Conservation (phyloP, 2,113 vertebrate genomes). For the Dolichallabes microphthalmus region DNA sequence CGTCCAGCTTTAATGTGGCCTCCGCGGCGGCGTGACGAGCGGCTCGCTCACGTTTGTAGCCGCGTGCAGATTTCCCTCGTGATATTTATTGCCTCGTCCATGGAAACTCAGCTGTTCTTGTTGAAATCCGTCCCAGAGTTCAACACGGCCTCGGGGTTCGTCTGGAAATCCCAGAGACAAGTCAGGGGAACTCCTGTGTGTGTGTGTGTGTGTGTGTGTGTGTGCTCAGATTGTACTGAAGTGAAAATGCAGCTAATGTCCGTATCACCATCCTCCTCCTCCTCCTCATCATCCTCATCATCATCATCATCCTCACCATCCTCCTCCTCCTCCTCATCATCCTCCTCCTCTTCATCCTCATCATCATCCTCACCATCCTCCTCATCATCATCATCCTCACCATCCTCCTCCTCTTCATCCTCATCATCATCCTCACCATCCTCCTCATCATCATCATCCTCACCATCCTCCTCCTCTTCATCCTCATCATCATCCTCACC, state of each 20-base stretch:
- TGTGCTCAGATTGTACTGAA: background rate
- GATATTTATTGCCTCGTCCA: conserved; percentile 1
- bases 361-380: no score
- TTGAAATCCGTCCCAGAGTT: background rate
- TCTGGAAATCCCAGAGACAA: background rate
- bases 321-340: no score
- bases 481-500: no score
- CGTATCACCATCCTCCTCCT: no score
- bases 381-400: background rate
- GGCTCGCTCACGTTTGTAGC: background rate
- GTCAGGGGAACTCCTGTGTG: background rate
- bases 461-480: background rate
- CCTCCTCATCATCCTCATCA: background rate
- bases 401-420: background rate
- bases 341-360: background rate
- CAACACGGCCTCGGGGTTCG: background rate
- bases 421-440: background rate
- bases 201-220: background rate
- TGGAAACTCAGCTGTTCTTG: background rate
- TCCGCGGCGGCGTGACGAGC: background rate
- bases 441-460: background rate
- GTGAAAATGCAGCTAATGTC: background rate
- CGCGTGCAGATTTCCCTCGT: background rate
- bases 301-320: background rate
- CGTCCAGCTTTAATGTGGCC: background rate